These are phyloP conservation scores for Pseudococcus jackbeardsleyi DNA, from an alignment of 2,888 invertebrate species.

Conservation along the genomic window DNA sequence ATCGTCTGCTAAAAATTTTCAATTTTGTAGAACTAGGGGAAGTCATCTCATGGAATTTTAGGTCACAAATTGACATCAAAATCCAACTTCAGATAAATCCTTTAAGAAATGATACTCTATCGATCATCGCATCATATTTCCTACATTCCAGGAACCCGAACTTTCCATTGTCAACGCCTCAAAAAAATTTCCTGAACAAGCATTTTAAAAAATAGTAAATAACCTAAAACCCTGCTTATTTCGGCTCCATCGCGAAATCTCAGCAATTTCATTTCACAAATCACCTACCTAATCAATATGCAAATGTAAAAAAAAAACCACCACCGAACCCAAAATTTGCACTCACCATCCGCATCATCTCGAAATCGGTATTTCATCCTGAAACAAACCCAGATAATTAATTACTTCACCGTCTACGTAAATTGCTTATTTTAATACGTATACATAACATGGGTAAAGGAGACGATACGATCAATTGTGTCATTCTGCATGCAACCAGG, in stretches of 20 bases:
- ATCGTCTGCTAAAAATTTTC: too few relatives aligned
- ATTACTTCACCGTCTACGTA: not conserved
- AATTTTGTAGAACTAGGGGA: too few relatives aligned
- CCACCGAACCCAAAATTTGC: not conserved
- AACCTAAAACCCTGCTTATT: too few relatives aligned
- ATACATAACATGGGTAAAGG: not conserved
- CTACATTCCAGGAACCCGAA: too few relatives aligned
- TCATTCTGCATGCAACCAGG: constrained; percentile 6
- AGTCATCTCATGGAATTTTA: too few relatives aligned
- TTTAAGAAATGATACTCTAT: too few relatives aligned
- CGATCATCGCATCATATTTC: too few relatives aligned
- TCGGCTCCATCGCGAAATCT: not conserved
- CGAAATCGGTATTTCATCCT: not conserved
- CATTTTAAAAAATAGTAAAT: too few relatives aligned
- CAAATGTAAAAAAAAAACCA: not conserved
- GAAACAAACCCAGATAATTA: not conserved
- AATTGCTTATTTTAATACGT: constrained; percentile 1
- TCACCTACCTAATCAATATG: not conserved
- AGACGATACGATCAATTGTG: constrained; percentile 24
- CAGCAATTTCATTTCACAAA: not conserved
- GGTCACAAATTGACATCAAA: too few relatives aligned
- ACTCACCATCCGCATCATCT: not conserved
- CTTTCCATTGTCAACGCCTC: too few relatives aligned
- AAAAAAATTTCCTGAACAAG: too few relatives aligned
- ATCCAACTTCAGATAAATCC: too few relatives aligned